Percentiles rank a stretch among this genome's conserved stretches.
phyloP scores from a whole-genome alignment of 2,888 invertebrate species.

The Hetaerina titia region DNA sequence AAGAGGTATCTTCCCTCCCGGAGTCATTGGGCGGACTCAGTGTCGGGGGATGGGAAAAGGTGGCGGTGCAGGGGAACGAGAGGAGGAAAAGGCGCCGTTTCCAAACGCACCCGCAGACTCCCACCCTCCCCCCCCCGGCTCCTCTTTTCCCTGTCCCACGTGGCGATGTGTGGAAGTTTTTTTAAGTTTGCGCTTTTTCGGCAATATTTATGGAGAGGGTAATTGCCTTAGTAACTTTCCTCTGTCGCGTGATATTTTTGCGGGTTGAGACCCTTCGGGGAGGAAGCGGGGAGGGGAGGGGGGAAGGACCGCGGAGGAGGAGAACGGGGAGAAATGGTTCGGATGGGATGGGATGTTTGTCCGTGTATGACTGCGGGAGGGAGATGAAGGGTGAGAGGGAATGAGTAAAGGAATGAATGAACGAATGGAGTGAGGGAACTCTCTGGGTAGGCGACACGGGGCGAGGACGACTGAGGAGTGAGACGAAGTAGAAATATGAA shows the following conservation, averaged over 20 bases:
- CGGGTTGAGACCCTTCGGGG: background rate
- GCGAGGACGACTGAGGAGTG: background rate
- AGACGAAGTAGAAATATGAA: constrained; percentile 22
- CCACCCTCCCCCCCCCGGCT: background rate
- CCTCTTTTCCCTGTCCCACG: background rate
- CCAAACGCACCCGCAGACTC: no score
- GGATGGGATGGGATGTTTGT: background rate
- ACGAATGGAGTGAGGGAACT: background rate
- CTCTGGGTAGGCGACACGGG: background rate
- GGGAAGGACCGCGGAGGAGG: background rate
- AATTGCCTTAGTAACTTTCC: constrained; percentile 58
- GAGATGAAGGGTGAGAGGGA: no score
- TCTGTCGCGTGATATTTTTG: constrained; percentile 13
- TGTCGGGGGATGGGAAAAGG: background rate
- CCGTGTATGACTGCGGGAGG: background rate
- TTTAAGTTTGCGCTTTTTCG: constrained; percentile 42
- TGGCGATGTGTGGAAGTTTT: constrained; percentile 10
- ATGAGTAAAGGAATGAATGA: no score
- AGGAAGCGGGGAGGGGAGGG: background rate
- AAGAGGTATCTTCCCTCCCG: background rate
- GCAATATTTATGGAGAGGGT: constrained; percentile 57
- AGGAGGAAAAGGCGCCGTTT: no score
- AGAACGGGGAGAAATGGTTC: background rate
- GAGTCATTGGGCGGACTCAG: background rate
- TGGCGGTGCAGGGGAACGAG: no score